phyloP scores from a whole-genome alignment of 2,888 invertebrate genomes.

The Aporophyla nigra region DNA sequence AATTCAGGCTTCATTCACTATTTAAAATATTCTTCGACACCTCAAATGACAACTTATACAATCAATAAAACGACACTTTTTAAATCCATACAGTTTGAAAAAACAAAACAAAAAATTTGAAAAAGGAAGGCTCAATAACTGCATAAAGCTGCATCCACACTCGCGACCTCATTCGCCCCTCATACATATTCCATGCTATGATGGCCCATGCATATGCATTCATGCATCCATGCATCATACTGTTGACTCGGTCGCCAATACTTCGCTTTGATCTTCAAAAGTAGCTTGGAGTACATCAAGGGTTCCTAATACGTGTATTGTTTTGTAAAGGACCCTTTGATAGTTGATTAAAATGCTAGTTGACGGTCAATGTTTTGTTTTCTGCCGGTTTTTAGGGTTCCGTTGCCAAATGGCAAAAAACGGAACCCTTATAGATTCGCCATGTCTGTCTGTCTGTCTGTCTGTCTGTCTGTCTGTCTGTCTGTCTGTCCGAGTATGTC shows the following conservation, averaged over 20 bases:
- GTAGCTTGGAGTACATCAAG: conserved; percentile 62
- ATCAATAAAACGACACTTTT: not conserved
- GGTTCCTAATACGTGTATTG: conserved; percentile 63
- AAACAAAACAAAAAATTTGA: not conserved
- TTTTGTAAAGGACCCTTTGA: conserved; percentile 36
- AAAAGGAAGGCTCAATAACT: conserved; percentile 33
- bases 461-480: too few species aligned
- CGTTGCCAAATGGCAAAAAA: too few species aligned
- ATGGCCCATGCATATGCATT: conserved; percentile 68
- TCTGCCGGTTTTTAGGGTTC: conserved; percentile 18
- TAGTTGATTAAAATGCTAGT: conserved; percentile 54
- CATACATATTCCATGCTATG: conserved; percentile 76
- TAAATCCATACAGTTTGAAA: not conserved
- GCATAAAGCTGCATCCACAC: conserved; percentile 11
- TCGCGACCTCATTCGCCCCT: conserved; percentile 53
- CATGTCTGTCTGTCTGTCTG: too few species aligned
- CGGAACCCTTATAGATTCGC: too few species aligned
- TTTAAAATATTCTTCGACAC: too few species aligned
- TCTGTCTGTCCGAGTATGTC: too few species aligned
- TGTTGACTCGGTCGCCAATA: conserved; percentile 60
- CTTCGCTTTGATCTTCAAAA: conserved; percentile 65
- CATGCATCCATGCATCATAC: conserved; percentile 60
- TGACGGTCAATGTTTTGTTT: conserved; percentile 36
- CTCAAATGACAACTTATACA: not conserved
- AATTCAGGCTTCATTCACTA: not conserved